Conservation (phyloP, 2,797 vertebrate genomes). For the Spinus pinus region DNA sequence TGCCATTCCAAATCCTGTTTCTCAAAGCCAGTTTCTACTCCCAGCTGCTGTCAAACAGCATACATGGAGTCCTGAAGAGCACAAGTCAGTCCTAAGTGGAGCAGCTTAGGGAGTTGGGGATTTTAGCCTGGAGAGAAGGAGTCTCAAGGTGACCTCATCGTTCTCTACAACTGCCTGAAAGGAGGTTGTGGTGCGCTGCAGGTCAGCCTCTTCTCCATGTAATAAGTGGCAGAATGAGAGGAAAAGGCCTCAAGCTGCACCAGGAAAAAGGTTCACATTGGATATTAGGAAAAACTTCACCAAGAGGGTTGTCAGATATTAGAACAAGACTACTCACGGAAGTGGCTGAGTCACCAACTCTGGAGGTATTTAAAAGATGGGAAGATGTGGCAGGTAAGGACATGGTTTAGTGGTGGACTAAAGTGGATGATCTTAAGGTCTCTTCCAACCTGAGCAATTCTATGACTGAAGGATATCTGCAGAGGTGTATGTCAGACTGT, state of each 20-base stretch:
- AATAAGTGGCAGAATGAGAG: neutral
- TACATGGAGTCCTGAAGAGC: neutral
- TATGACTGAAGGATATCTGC: neutral
- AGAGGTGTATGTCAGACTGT: neutral
- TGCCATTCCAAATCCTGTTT: neutral
- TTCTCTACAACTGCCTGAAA: neutral
- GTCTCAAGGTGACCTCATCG: neutral
- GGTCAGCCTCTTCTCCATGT: fast-evolving
- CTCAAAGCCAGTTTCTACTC: neutral
- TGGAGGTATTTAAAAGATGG: neutral
- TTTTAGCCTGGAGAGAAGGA: neutral
- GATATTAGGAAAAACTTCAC: neutral
- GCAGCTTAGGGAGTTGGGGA: fast-evolving
- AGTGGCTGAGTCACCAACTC: neutral
- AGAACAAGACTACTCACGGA: neutral
- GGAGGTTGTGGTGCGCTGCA: fast-evolving
- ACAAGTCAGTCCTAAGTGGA: neutral
- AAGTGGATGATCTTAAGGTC: neutral
- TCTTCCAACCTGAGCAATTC: neutral
- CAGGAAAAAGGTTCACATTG: neutral
- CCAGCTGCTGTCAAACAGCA: neutral
- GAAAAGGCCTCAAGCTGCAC: neutral
- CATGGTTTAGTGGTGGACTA: neutral
- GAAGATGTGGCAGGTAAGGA: neutral
- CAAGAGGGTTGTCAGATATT: neutral